These are phyloP conservation scores for Oncorhynchus keta DNA, from an alignment of 2,113 vertebrate genomes.

Conservation along the genomic window DNA sequence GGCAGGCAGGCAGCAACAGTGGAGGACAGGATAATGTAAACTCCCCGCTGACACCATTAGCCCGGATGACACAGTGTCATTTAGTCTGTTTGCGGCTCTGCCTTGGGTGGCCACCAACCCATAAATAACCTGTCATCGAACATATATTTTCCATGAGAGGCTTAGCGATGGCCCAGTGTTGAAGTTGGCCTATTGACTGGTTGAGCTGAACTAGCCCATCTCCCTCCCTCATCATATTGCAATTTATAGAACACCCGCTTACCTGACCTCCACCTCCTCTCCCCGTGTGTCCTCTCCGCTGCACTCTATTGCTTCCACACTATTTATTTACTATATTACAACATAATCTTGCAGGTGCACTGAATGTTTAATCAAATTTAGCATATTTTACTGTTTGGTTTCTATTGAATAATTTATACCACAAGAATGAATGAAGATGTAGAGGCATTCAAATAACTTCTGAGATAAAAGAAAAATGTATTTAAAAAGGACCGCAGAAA, in stretches of 20 bases:
- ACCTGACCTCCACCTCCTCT: conserved; percentile 47
- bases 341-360: conserved; percentile 38
- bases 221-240: not conserved
- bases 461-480: conserved; percentile 66
- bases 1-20: too few species aligned
- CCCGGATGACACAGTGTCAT: conserved; percentile 24
- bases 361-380: conserved; percentile 47
- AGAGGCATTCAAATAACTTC: conserved; percentile 55
- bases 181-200: conserved; percentile 15
- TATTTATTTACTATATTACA: conserved; percentile 44
- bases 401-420: conserved; percentile 60
- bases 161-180: conserved; percentile 5
- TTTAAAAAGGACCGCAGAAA: conserved; percentile 64
- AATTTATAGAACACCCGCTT: conserved; percentile 3
- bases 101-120: conserved; percentile 15
- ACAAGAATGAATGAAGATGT: conserved; percentile 52
- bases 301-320: conserved; percentile 3
- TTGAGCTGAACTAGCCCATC: conserved; percentile 18
- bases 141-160: conserved; percentile 3
- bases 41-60: conserved; percentile 12
- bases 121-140: conserved; percentile 31
- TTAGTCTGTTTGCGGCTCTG: conserved; percentile 32
- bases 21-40: not conserved
- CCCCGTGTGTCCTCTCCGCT: conserved; percentile 10
- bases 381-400: conserved; percentile 40